Conservation (phyloP, 1,140 invertebrate genomes). For the Trichonephila clavata region DNA sequence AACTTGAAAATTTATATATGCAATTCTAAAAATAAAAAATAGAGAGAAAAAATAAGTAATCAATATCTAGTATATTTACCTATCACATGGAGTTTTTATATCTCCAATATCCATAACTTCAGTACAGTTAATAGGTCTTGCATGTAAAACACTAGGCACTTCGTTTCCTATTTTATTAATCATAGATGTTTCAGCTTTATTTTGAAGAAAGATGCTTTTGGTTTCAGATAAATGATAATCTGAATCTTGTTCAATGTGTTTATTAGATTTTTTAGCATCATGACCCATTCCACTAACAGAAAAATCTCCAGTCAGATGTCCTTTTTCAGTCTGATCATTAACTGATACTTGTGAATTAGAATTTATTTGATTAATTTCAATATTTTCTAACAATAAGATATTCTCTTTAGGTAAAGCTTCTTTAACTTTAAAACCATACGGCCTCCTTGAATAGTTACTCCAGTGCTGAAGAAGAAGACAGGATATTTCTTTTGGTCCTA, state of each 20-base stretch:
- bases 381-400: not conserved
- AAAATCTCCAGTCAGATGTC: too few relatives aligned
- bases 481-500: slow-evolving; percentile 83
- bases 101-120: slow-evolving; percentile 9
- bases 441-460: slow-evolving; percentile 56
- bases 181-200: not conserved
- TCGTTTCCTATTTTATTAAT: not conserved
- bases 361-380: not conserved
- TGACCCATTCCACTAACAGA: not conserved
- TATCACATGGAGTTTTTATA: slow-evolving; percentile 63
- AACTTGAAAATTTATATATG: too few relatives aligned
- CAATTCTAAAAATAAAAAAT: too few relatives aligned
- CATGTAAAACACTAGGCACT: slow-evolving; percentile 19
- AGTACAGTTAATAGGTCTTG: slow-evolving; percentile 16
- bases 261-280: not conserved
- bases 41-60: too few relatives aligned
- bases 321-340: not conserved
- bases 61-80: not conserved
- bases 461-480: slow-evolving; percentile 69
- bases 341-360: not conserved
- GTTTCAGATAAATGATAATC: not conserved
- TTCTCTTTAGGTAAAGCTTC: slow-evolving; percentile 22
- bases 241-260: not conserved
- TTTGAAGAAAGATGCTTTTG: not conserved
- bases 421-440: slow-evolving; percentile 61